Evolutionary conservation across 2,888 invertebrate genomes (phyloP).

Genomic region (Smittia aterrima): DNA sequence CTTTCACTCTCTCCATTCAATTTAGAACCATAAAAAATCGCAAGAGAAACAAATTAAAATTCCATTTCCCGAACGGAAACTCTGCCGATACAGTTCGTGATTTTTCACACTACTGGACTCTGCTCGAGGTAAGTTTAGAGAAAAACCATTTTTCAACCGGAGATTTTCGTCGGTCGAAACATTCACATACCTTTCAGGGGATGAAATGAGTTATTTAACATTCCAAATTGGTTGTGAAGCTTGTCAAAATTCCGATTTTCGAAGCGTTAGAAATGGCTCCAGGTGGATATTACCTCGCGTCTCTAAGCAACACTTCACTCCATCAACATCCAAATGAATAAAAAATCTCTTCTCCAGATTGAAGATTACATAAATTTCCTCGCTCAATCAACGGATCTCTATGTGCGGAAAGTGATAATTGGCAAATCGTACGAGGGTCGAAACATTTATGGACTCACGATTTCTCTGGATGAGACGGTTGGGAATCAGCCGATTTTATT

Average conservation of each 20-base stretch:
- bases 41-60: not conserved
- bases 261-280: not conserved
- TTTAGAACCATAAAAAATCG: constrained; percentile 14
- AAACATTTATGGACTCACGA: constrained; percentile 9
- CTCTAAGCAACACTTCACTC: too few relatives aligned
- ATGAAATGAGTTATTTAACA: not conserved
- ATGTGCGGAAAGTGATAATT: constrained; percentile 19
- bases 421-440: not conserved
- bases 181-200: not conserved
- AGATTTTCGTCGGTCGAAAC: not conserved
- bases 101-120: constrained; percentile 11
- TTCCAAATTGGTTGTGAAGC: not conserved
- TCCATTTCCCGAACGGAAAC: constrained; percentile 10
- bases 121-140: not conserved
- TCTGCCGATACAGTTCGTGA: not conserved
- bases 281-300: not conserved
- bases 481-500: constrained; percentile 30
- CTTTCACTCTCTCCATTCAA: not conserved
- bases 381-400: not conserved
- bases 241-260: not conserved
- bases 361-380: constrained; percentile 1
- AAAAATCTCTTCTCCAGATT: not conserved
- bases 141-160: not conserved
- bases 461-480: constrained; percentile 29
- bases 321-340: too few relatives aligned